phyloP scores from a whole-genome alignment of 1,140 invertebrate species.

The Drosophila ananassae region DNA sequence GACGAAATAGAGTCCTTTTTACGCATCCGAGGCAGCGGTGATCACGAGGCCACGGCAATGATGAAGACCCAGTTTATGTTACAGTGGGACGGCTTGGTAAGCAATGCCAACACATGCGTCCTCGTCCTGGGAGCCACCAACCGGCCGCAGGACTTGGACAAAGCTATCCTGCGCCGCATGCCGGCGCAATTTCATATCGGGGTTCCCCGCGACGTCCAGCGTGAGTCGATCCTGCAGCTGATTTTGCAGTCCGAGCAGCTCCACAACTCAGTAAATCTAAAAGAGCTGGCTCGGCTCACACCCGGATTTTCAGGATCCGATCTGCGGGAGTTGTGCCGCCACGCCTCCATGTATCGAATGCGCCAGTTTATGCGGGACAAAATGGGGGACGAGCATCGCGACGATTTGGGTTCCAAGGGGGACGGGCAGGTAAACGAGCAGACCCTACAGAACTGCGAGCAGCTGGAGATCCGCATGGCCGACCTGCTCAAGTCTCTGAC shows the following conservation, averaged over 20 bases:
- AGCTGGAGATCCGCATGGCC: conserved; percentile 85
- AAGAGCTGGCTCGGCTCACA: conserved; percentile 88
- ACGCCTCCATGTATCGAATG: conserved; percentile 94
- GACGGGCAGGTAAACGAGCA: neutral
- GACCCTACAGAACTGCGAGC: conserved; percentile 84
- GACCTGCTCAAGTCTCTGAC: conserved; percentile 87
- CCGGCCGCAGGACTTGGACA: conserved; percentile 96
- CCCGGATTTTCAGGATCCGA: conserved; percentile 96
- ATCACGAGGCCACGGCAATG: conserved; percentile 99
- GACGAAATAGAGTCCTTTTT: conserved; percentile 99
- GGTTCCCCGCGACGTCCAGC: conserved; percentile 90
- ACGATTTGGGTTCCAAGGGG: neutral
- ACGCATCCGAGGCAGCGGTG: conserved; percentile 91
- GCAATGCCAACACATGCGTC: conserved; percentile 89
- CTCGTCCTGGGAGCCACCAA: conserved; percentile 91
- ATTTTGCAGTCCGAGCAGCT: conserved; percentile 91
- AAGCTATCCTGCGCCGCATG: conserved; percentile 97
- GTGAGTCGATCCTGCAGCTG: conserved; percentile 90
- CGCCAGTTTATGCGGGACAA: conserved; percentile 85
- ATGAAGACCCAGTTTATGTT: conserved; percentile 98
- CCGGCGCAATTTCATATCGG: conserved; percentile 96
- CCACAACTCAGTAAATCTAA: conserved; percentile 88
- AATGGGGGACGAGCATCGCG: neutral
- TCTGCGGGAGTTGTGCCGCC: conserved; percentile 94
- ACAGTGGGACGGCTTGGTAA: conserved; percentile 93